Evolutionary conservation across 1,140 invertebrate species (phyloP), one percentile per base, ranked within the genome.

Genomic region (Homalodisca vitripennis): DNA sequence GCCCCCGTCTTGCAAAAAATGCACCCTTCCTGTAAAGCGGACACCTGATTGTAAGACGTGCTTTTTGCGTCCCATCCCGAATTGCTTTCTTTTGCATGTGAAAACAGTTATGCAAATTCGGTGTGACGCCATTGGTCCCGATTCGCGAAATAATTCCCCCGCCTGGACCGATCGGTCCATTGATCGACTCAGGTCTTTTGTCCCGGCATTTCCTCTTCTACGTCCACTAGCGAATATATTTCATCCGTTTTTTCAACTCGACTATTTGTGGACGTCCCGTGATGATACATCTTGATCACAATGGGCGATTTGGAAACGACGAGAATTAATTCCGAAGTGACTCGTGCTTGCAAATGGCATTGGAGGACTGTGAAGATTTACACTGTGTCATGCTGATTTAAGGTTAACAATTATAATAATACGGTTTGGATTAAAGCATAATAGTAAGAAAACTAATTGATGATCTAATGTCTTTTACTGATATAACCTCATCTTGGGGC

Each of bases 71-170:
- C 34, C 34, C 34, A 17, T 41, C 6, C 34, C 55, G 27, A 30
- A 60, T 30, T 26, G 22, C 22, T 60, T 60, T 30, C 27, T 60
- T 60, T 60, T 30, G 55, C 55, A 60, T 60, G 55, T 60, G 27
- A 60, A 60, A 60, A 60, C 55, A 3, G 55, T 60, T 60, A 60
- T 60, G 55, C 55, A 60, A 60, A 60, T 60, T 29, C 48, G 24
- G 22, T 14, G 24, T 3, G 2, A 60, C 55, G 55, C 55, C 55
- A 60, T 60, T 60, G 55, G 55, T 29, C 34, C 34, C 34, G 6
- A 41, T 17, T 41, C 48, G 48, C n/a, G n/a, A n/a, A n/a, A n/a
- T n/a, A n/a, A n/a, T n/a, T n/a, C n/a, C n/a, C n/a, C 17, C n/a
- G 48, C n/a, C 34, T n/a, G 3, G 48, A 51, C 22, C 24, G 55